Evolutionary conservation across 2,113 vertebrate genomes (phyloP).

Genomic region (Prunella fulvescens): DNA sequence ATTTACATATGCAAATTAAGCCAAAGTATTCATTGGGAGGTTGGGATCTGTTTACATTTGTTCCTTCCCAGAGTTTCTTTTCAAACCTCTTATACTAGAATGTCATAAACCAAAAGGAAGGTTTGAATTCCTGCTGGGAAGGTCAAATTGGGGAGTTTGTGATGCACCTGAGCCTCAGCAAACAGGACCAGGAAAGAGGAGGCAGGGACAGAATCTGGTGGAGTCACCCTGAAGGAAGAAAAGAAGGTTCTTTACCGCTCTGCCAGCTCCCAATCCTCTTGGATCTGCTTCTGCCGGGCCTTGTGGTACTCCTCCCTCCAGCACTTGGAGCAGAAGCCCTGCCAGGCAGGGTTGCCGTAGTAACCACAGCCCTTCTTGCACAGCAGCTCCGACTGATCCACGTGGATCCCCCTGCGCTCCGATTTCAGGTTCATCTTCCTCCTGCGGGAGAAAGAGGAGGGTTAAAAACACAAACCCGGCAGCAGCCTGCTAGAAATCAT

Average conservation of each 20-base stretch:
- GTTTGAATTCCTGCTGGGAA: neutral
- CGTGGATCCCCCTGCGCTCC: constrained; percentile 88
- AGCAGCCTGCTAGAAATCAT: neutral
- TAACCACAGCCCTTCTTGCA: constrained; percentile 97
- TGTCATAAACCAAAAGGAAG: neutral
- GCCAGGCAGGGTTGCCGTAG: constrained; percentile 92
- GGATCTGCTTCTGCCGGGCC: constrained; percentile 89
- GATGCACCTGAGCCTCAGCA: neutral
- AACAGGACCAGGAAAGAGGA: neutral
- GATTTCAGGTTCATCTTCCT: constrained; percentile 86
- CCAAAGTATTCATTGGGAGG: neutral
- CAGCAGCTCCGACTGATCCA: constrained; percentile 92
- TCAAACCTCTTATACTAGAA: neutral
- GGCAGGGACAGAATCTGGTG: neutral
- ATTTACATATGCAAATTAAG: neutral
- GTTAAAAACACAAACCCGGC: neutral
- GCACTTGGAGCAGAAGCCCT: constrained; percentile 95
- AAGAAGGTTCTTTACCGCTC: constrained; percentile 79
- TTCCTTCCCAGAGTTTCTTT: neutral
- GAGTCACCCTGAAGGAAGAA: neutral
- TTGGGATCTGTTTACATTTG: neutral
- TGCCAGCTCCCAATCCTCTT: constrained; percentile 93
- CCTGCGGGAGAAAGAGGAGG: constrained; percentile 28
- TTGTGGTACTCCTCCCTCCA: constrained; percentile 92
- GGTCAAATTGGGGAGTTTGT: neutral